phyloP scores from a whole-genome alignment of 1,140 invertebrate genomes.

The Drosophila auraria region DNA sequence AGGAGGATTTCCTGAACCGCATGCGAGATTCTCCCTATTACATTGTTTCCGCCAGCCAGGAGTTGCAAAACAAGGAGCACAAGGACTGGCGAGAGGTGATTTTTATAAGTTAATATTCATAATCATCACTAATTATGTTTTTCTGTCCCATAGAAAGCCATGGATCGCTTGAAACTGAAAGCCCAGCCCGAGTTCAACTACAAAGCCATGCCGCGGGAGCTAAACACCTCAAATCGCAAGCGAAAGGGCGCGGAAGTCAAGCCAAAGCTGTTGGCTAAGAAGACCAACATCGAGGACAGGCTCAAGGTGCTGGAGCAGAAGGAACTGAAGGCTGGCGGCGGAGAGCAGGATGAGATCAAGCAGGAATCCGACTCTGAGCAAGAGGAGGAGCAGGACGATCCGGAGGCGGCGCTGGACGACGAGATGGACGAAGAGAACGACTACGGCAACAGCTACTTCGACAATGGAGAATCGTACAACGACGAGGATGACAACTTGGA shows the following conservation, averaged over 20 bases:
- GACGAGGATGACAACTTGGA: slow-evolving; percentile 95
- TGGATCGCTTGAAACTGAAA: slow-evolving; percentile 87
- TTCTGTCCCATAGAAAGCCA: slow-evolving; percentile 86
- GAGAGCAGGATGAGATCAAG: slow-evolving; percentile 85
- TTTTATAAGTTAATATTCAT: too few relatives aligned
- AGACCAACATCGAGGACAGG: slow-evolving; percentile 73
- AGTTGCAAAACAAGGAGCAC: slow-evolving; percentile 83
- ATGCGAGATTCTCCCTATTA: slow-evolving; percentile 87
- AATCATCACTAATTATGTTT: background rate
- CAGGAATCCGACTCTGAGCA: slow-evolving; percentile 85
- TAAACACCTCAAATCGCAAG: slow-evolving; percentile 80
- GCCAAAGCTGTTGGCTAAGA: slow-evolving; percentile 55
- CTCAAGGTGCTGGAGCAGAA: slow-evolving; percentile 87
- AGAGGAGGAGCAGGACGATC: slow-evolving; percentile 86
- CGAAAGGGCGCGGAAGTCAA: slow-evolving; percentile 26
- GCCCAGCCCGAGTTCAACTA: slow-evolving; percentile 86
- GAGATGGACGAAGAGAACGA: slow-evolving; percentile 92
- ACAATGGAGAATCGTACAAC: slow-evolving; percentile 94
- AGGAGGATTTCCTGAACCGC: slow-evolving; percentile 81
- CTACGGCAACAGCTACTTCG: slow-evolving; percentile 93
- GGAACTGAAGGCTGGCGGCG: slow-evolving; percentile 87
- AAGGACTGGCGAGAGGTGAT: slow-evolving; percentile 69
- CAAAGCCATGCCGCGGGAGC: slow-evolving; percentile 86
- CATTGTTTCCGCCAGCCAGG: slow-evolving; percentile 87
- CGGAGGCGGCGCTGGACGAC: slow-evolving; percentile 87